Percentiles rank a stretch among this genome's conserved stretches.
These are phyloP conservation scores for Centruroides vittatus DNA, from an alignment of 1,140 invertebrate species.

Conservation along the genomic window DNA sequence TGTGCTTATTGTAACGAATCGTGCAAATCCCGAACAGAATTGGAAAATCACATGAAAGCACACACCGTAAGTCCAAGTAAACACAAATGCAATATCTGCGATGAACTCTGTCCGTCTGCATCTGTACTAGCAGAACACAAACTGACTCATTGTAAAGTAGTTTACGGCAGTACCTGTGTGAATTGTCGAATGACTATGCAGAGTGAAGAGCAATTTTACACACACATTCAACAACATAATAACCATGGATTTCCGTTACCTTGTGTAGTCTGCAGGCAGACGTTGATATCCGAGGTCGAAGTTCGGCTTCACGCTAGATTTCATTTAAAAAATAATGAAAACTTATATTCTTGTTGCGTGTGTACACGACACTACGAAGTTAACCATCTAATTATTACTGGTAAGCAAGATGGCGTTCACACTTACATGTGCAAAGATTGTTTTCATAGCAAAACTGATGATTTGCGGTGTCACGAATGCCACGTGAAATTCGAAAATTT, in stretches of 20 bases:
- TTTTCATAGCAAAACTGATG: slow-evolving; percentile 33
- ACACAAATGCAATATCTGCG: slow-evolving; percentile 83
- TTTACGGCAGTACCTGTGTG: slow-evolving; percentile 19
- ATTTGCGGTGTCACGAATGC: slow-evolving; percentile 38
- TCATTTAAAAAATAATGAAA: slow-evolving; percentile 38
- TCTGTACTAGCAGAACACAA: slow-evolving; percentile 80
- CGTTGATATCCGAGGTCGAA: slow-evolving; percentile 71
- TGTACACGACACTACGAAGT: slow-evolving; percentile 37
- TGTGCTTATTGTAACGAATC: slow-evolving; percentile 79
- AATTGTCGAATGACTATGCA: slow-evolving; percentile 1
- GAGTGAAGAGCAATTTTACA: slow-evolving; percentile 16
- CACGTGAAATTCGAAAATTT: slow-evolving; percentile 39
- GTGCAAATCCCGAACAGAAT: slow-evolving; percentile 65
- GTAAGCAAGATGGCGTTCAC: slow-evolving; percentile 18
- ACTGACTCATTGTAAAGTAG: slow-evolving; percentile 62
- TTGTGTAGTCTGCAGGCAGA: slow-evolving; percentile 77
- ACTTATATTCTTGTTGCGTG: slow-evolving; percentile 39
- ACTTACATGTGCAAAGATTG: slow-evolving; percentile 46
- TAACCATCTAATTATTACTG: slow-evolving; percentile 23
- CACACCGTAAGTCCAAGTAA: slow-evolving; percentile 59
- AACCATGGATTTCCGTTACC: slow-evolving; percentile 45
- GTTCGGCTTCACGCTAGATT: slow-evolving; percentile 74
- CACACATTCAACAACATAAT: slow-evolving; percentile 48
- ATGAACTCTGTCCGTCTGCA: slow-evolving; percentile 72
- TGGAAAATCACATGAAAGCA: slow-evolving; percentile 78